A percentile compares a stretch with the other conserved stretches of the same genome.
These are phyloP conservation scores for Platycnemis pennipes DNA, from an alignment of 2,888 invertebrate genomes.

Conservation along the genomic window DNA sequence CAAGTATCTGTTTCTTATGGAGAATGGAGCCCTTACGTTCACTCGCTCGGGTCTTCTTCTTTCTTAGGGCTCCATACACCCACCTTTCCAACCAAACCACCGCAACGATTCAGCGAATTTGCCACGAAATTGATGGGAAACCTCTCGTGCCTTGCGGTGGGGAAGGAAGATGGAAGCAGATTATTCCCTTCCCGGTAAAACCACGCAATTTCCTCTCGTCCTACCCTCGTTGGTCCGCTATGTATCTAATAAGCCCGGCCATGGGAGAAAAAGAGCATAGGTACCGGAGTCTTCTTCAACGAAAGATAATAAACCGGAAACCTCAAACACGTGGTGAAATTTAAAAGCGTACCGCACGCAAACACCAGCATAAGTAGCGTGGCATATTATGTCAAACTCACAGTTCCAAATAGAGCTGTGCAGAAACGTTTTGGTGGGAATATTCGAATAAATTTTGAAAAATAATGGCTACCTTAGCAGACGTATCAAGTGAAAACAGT, in stretches of 20 bases:
- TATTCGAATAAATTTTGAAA: too few relatives aligned
- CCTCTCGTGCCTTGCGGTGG: neutral
- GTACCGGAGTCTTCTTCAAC: neutral
- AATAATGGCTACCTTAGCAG: too few relatives aligned
- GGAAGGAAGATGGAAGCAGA: conserved; percentile 20
- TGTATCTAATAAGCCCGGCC: neutral
- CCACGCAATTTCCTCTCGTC: neutral
- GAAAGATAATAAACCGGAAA: neutral
- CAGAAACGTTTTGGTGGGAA: too few relatives aligned
- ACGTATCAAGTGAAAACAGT: too few relatives aligned
- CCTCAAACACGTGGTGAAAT: neutral
- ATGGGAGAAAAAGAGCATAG: neutral
- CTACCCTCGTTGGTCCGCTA: neutral
- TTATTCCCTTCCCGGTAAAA: neutral
- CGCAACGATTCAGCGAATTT: neutral
- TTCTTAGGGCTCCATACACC: neutral
- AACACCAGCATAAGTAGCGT: too few relatives aligned
- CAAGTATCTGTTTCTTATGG: neutral
- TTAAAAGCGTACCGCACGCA: neutral
- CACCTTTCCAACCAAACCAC: neutral
- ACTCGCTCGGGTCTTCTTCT: neutral
- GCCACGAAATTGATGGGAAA: conserved; percentile 43
- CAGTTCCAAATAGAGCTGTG: too few relatives aligned
- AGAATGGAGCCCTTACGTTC: neutral
- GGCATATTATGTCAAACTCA: too few relatives aligned